Percentiles rank a stretch among this genome's conserved stretches.
Evolutionary conservation across 2,888 invertebrate genomes (phyloP).

Genomic region (Mantis religiosa): DNA sequence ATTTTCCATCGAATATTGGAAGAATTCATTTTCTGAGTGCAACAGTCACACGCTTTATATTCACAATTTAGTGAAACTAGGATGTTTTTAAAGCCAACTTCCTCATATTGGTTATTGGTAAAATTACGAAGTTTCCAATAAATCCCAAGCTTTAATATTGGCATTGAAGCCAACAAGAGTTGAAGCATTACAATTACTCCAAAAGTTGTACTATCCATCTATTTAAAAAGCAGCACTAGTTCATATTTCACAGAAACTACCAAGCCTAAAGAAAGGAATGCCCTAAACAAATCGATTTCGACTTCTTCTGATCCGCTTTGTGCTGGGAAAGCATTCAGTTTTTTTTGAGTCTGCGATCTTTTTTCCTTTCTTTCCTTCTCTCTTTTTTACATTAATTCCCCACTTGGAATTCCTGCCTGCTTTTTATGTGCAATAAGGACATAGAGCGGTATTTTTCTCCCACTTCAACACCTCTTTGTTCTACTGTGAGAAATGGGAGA

Average conservation of each 20-base stretch:
- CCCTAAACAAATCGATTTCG: not conserved
- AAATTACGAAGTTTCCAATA: too few species aligned
- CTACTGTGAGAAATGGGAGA: not conserved
- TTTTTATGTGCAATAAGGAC: not conserved
- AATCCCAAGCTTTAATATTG: too few species aligned
- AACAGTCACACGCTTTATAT: too few species aligned
- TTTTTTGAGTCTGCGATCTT: not conserved
- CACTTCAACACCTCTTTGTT: not conserved
- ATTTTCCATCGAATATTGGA: too few species aligned
- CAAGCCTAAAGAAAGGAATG: not conserved
- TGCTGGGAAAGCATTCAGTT: not conserved
- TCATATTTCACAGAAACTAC: not conserved
- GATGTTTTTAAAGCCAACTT: too few species aligned
- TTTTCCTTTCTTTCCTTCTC: not conserved
- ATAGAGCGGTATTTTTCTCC: not conserved
- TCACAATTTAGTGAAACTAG: too few species aligned
- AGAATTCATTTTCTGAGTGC: too few species aligned
- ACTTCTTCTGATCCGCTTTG: not conserved
- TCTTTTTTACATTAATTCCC: not conserved
- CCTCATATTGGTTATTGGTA: too few species aligned
- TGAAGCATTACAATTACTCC: too few species aligned
- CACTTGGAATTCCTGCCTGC: not conserved
- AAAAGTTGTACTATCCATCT: too few species aligned
- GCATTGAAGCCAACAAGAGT: too few species aligned
- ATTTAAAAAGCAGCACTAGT: too few species aligned